Conservation (phyloP, 2,888 invertebrate species). For the Chymomyza procnemis region DNA sequence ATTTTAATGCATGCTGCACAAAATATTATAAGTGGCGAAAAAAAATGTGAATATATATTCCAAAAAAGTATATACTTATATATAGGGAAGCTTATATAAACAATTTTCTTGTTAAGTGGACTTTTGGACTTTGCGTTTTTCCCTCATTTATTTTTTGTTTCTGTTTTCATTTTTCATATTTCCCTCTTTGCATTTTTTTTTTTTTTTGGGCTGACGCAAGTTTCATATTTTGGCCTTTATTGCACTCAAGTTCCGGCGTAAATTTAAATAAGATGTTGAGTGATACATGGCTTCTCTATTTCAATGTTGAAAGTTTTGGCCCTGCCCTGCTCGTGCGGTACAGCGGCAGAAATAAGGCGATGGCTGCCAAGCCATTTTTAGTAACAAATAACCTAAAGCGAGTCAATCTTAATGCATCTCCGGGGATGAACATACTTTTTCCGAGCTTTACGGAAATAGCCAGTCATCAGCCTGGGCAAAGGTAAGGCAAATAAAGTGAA, state of each 20-base stretch:
- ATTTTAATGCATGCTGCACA: constrained; percentile 34
- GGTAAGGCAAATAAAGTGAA: background rate
- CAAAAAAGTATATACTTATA: background rate
- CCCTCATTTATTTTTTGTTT: constrained; percentile 10
- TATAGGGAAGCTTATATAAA: constrained; percentile 36
- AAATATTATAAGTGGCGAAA: background rate
- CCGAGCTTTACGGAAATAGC: background rate
- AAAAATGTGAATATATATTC: background rate
- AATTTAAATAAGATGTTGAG: constrained; percentile 54
- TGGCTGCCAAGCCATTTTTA: background rate
- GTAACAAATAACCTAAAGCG: background rate
- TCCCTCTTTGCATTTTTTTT: constrained; percentile 8
- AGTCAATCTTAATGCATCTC: background rate
- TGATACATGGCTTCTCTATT: background rate
- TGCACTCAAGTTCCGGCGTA: constrained; percentile 48
- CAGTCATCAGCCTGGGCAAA: background rate
- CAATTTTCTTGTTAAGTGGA: constrained; percentile 56
- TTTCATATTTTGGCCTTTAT: constrained; percentile 56
- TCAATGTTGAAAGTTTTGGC: background rate
- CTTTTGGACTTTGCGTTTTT: constrained; percentile 46
- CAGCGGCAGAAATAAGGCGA: background rate
- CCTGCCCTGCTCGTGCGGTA: background rate
- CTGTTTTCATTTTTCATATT: constrained; percentile 16
- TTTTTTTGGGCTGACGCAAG: constrained; percentile 13
- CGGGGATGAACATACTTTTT: background rate